Evolutionary conservation across 2,113 vertebrate species (phyloP).

Genomic region (Sitta europaea): DNA sequence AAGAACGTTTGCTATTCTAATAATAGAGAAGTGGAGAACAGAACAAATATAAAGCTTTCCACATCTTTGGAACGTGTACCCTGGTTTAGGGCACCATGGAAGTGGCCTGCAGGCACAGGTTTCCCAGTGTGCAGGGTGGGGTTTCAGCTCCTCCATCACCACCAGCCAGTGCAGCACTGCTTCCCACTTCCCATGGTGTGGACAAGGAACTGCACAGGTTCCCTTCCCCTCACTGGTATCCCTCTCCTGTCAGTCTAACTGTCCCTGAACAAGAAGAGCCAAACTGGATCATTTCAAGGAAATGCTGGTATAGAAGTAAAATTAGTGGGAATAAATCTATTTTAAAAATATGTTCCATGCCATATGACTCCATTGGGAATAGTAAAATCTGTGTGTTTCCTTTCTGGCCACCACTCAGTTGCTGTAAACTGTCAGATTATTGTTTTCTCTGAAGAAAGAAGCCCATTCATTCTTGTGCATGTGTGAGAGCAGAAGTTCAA

Average conservation of each 20-base stretch:
- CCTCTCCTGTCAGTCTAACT: accelerated
- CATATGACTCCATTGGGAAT: background rate
- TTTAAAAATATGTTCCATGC: constrained; percentile 12
- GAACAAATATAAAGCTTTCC: background rate
- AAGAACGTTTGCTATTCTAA: background rate
- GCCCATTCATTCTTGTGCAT: background rate
- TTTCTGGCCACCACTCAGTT: background rate
- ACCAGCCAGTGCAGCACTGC: background rate
- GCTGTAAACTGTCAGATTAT: background rate
- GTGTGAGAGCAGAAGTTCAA: background rate
- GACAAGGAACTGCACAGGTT: background rate
- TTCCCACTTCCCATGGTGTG: background rate
- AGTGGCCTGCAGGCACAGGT: background rate
- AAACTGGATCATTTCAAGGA: background rate
- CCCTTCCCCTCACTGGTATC: background rate
- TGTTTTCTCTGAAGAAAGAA: background rate
- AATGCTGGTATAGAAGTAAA: background rate
- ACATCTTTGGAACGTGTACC: background rate
- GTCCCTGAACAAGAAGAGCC: background rate
- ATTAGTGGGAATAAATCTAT: constrained; percentile 5
- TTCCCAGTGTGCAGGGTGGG: background rate
- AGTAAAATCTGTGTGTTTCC: background rate
- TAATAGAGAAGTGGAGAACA: background rate
- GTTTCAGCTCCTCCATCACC: background rate
- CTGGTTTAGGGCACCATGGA: background rate